These are phyloP conservation scores for Leptothorax acervorum DNA, from an alignment of 2,888 invertebrate genomes.

Conservation along the genomic window DNA sequence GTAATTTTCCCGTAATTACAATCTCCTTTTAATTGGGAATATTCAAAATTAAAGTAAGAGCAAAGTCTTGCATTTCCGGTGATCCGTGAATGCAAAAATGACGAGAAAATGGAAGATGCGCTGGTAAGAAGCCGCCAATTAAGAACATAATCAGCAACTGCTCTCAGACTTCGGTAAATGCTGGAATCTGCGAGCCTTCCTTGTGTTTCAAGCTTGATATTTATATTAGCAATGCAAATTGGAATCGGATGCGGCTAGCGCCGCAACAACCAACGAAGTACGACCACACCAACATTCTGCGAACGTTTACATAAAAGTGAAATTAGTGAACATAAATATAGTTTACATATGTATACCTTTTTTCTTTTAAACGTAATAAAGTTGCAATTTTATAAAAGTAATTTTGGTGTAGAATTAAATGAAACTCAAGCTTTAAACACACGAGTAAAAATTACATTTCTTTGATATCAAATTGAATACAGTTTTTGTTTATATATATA, in stretches of 20 bases:
- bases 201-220: slow-evolving; percentile 47
- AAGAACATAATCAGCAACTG: slow-evolving; percentile 42
- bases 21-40: not conserved
- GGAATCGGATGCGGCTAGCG: slow-evolving; percentile 23
- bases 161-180: slow-evolving; percentile 35
- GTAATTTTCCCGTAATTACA: slow-evolving; percentile 11
- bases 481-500: not conserved
- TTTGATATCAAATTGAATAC: slow-evolving; percentile 11
- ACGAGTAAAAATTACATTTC: slow-evolving; percentile 6
- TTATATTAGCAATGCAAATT: slow-evolving; percentile 57
- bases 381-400: slow-evolving; percentile 29
- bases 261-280: slow-evolving; percentile 34
- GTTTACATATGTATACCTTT: slow-evolving; percentile 25
- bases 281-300: not conserved
- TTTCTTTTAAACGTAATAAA: slow-evolving; percentile 23
- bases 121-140: slow-evolving; percentile 23
- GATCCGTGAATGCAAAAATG: not conserved
- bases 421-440: slow-evolving; percentile 15
- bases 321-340: slow-evolving; percentile 33
- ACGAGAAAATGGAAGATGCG: not conserved
- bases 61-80: not conserved
- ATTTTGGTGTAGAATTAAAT: not conserved
- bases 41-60: not conserved
- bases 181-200: slow-evolving; percentile 19
- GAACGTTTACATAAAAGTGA: slow-evolving; percentile 43